phyloP scores from a whole-genome alignment of 2,888 invertebrate species.

The Andrena hattorfiana region DNA sequence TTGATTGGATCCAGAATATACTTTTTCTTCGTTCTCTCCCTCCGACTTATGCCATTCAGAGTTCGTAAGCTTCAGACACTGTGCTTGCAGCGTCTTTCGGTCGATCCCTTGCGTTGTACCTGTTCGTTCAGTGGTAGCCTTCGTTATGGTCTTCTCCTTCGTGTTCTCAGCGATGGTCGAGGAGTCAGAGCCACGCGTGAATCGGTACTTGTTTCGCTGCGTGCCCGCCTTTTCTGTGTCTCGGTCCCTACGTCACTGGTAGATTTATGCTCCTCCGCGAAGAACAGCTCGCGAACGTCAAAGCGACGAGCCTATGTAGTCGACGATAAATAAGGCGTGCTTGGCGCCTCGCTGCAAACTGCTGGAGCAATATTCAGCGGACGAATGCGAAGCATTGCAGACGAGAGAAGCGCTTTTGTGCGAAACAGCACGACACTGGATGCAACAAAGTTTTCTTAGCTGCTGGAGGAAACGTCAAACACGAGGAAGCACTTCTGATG shows the following conservation, averaged over 20 bases:
- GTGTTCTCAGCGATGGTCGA: background rate
- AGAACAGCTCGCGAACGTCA: slow-evolving; percentile 25
- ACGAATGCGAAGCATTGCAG: background rate
- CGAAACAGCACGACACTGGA: background rate
- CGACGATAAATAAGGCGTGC: slow-evolving; percentile 35
- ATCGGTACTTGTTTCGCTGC: slow-evolving; percentile 1
- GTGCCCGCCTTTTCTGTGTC: slow-evolving; percentile 43
- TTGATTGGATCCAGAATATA: too few relatives aligned
- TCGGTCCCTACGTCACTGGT: slow-evolving; percentile 1
- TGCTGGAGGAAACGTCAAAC: background rate
- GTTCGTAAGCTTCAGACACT: too few relatives aligned
- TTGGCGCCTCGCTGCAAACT: slow-evolving; percentile 2
- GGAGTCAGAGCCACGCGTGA: background rate
- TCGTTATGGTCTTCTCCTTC: background rate
- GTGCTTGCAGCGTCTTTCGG: too few relatives aligned
- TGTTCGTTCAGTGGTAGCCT: background rate
- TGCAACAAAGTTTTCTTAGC: background rate
- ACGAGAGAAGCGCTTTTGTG: background rate
- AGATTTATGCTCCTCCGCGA: slow-evolving; percentile 30
- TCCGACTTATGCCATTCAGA: too few relatives aligned
- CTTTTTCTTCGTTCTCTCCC: too few relatives aligned
- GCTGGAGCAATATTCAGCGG: slow-evolving; percentile 22
- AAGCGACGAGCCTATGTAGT: slow-evolving; percentile 1
- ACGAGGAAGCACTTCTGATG: background rate
- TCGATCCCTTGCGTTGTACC: too few relatives aligned